Conservation (phyloP, 2,797 vertebrate species). For the Gymnodraco acuticeps region DNA sequence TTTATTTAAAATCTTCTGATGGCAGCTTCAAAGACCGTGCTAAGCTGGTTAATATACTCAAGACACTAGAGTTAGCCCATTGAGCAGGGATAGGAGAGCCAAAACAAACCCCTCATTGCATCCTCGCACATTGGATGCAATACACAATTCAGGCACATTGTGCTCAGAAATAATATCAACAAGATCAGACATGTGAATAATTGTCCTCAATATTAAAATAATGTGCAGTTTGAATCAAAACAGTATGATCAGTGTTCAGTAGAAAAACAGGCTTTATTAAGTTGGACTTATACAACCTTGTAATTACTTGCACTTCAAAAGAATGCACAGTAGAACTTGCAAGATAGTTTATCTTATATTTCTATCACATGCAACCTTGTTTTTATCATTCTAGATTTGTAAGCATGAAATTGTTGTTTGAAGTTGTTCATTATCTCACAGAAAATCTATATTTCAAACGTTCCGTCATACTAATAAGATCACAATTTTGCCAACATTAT, state of each 20-base stretch:
- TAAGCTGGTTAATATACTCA: conserved; percentile 32
- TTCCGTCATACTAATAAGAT: conserved; percentile 21
- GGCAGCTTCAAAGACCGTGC: conserved; percentile 22
- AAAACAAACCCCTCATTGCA: not conserved
- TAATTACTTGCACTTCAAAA: conserved; percentile 14
- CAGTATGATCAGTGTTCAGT: too few species aligned
- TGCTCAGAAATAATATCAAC: not conserved
- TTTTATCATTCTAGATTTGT: conserved; percentile 23
- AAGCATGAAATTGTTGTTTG: conserved; percentile 23
- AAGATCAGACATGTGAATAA: not conserved
- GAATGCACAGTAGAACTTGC: not conserved
- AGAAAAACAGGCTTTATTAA: not conserved
- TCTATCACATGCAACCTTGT: conserved; percentile 38
- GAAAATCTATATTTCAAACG: conserved; percentile 21
- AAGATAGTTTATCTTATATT: conserved; percentile 11
- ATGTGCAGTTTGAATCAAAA: not conserved
- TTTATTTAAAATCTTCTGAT: conserved; percentile 43
- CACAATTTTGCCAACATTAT: conserved; percentile 2
- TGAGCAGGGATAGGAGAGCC: conserved; percentile 3
- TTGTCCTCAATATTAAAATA: not conserved
- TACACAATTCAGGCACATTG: not conserved
- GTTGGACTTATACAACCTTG: not conserved
- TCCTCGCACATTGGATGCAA: conserved; percentile 4
- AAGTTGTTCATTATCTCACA: conserved; percentile 39
- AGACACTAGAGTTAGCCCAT: conserved; percentile 16